Percentiles rank a stretch among this genome's conserved stretches.
These are phyloP conservation scores for Tetramorium parvispinum DNA, from an alignment of 1,140 invertebrate genomes.

Conservation along the genomic window DNA sequence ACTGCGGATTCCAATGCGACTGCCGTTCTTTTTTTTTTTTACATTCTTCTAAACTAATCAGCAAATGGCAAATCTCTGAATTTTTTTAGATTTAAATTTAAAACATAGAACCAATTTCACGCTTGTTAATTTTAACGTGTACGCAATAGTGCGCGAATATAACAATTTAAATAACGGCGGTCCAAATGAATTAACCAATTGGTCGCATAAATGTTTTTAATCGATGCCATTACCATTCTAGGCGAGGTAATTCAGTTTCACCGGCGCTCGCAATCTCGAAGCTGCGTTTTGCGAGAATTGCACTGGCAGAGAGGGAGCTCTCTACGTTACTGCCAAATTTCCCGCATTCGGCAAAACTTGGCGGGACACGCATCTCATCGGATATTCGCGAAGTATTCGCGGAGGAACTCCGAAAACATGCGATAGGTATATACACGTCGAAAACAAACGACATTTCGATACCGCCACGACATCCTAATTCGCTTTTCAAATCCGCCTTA, in stretches of 20 bases:
- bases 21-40: background rate
- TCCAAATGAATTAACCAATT: constrained; percentile 22
- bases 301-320: background rate
- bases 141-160: background rate
- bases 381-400: constrained; percentile 47
- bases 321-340: constrained; percentile 59
- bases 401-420: constrained; percentile 54
- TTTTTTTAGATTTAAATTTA: background rate
- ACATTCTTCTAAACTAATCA: constrained; percentile 6
- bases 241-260: constrained; percentile 3
- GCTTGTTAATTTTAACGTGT: background rate
- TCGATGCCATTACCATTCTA: background rate
- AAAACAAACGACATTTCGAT: constrained; percentile 71
- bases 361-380: constrained; percentile 36
- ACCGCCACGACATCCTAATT: constrained; percentile 70
- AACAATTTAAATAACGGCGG: constrained; percentile 1
- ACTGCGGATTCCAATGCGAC: background rate
- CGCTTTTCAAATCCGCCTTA: constrained; percentile 50
- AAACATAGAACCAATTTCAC: constrained; percentile 1
- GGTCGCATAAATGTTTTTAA: constrained; percentile 6
- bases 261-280: background rate
- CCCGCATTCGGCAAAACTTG: constrained; percentile 22
- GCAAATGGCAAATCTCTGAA: background rate
- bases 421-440: background rate
- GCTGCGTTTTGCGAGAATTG: background rate